A percentile compares a stretch with the other conserved stretches of the same genome.
phyloP scores from a whole-genome alignment of 1,140 invertebrate genomes.

The Lepidurus couesii region DNA sequence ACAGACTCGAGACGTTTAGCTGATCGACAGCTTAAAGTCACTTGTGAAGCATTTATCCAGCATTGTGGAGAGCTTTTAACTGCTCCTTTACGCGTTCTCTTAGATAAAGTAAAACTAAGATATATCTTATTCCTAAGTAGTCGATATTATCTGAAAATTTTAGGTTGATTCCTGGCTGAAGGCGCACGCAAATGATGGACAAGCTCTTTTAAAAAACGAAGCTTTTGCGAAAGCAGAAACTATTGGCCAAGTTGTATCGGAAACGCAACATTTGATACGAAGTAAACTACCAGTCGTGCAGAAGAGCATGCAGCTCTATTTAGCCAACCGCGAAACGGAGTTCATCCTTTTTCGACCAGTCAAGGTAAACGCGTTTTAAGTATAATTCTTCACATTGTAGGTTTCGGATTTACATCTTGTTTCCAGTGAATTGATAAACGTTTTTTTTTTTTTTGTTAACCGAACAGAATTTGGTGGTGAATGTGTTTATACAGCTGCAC shows the following conservation, averaged over 20 bases:
- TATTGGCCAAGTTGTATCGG: conserved; percentile 46
- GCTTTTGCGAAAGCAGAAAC: conserved; percentile 49
- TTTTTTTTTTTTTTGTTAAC: conserved; percentile 11
- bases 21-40: conserved; percentile 79
- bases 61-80: conserved; percentile 70
- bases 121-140: background rate
- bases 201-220: conserved; percentile 39
- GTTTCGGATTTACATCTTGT: conserved; percentile 10
- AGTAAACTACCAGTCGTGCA: conserved; percentile 71
- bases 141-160: conserved; percentile 28
- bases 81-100: conserved; percentile 61
- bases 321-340: conserved; percentile 94
- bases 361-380: conserved; percentile 52
- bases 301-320: conserved; percentile 83
- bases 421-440: conserved; percentile 13
- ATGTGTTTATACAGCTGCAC: conserved; percentile 72
- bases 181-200: conserved; percentile 36
- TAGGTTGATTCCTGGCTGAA: conserved; percentile 40
- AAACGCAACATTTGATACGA: conserved; percentile 62
- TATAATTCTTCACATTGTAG: background rate
- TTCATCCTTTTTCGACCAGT: conserved; percentile 91
- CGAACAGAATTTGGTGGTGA: conserved; percentile 76
- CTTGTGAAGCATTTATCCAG: conserved; percentile 86
- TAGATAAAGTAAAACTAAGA: conserved; percentile 60
- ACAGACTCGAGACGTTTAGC: conserved; percentile 88